A percentile compares a stretch with the other conserved stretches of the same genome.
phyloP scores from a whole-genome alignment of 2,888 invertebrate species.

The Tridacna gigas region DNA sequence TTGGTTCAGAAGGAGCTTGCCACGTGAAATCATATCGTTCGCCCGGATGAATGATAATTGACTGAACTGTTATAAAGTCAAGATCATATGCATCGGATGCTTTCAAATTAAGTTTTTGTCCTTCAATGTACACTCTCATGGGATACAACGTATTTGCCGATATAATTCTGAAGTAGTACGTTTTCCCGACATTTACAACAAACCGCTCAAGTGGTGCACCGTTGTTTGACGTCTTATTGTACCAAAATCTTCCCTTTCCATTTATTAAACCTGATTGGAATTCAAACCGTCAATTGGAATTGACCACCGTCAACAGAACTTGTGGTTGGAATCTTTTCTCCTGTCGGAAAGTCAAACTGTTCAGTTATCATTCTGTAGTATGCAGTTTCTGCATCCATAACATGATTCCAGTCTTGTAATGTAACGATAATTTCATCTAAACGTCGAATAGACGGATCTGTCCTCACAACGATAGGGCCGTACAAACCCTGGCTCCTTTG shows the following conservation, averaged over 20 bases:
- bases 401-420: conserved; percentile 73
- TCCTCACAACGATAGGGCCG: conserved; percentile 67
- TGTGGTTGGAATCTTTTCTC: conserved; percentile 31
- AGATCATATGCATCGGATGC: conserved; percentile 63
- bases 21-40: conserved; percentile 70
- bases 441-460: not conserved
- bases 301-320: conserved; percentile 50
- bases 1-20: not conserved
- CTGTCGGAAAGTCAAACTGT: conserved; percentile 53
- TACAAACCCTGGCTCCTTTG: conserved; percentile 71
- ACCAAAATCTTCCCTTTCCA: conserved; percentile 70
- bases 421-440: conserved; percentile 62
- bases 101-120: conserved; percentile 49
- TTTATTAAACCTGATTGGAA: conserved; percentile 70
- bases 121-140: conserved; percentile 34
- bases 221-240: conserved; percentile 52
- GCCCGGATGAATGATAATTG: conserved; percentile 67
- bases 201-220: conserved; percentile 64
- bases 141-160: conserved; percentile 48
- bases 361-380: conserved; percentile 59
- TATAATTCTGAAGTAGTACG: conserved; percentile 43
- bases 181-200: conserved; percentile 37
- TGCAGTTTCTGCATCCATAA: conserved; percentile 64
- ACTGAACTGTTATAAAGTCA: conserved; percentile 46
- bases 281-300: conserved; percentile 55